Percentiles rank a stretch among this genome's conserved stretches.
phyloP scores from a whole-genome alignment of 1,140 invertebrate genomes.

The Drosophila nannoptera region DNA sequence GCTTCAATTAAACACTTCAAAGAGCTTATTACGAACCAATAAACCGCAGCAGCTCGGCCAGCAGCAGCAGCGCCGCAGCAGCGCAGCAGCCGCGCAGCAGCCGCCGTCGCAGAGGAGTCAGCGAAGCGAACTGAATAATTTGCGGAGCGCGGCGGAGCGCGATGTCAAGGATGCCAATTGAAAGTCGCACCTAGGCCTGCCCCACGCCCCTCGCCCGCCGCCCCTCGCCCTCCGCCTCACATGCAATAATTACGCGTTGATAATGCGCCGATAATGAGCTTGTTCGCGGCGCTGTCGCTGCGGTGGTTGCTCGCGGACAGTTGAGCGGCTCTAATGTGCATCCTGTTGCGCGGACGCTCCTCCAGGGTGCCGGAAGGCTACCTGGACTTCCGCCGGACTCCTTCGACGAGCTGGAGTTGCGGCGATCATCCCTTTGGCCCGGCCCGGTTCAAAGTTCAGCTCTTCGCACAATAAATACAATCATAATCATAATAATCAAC shows the following conservation, averaged over 20 bases:
- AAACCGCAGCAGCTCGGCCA: slow-evolving; percentile 60
- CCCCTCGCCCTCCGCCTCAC: slow-evolving; percentile 50
- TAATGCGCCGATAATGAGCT: slow-evolving; percentile 49
- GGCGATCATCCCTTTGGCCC: slow-evolving; percentile 14
- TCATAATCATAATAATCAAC: slow-evolving; percentile 22
- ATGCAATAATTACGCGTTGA: slow-evolving; percentile 72
- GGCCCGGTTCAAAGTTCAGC: slow-evolving; percentile 48
- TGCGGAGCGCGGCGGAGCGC: slow-evolving; percentile 10
- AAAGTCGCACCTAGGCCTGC: not conserved
- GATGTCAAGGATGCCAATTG: slow-evolving; percentile 30
- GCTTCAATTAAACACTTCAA: slow-evolving; percentile 77
- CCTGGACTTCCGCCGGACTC: slow-evolving; percentile 65
- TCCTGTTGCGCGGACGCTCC: slow-evolving; percentile 56
- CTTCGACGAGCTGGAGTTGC: not conserved
- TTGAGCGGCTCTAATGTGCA: slow-evolving; percentile 68
- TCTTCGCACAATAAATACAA: slow-evolving; percentile 48
- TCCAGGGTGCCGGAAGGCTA: slow-evolving; percentile 53
- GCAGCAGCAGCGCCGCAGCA: slow-evolving; percentile 43
- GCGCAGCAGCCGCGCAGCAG: slow-evolving; percentile 31
- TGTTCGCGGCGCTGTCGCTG: not conserved
- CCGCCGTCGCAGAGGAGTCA: slow-evolving; percentile 26
- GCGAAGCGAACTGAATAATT: slow-evolving; percentile 39
- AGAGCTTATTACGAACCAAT: slow-evolving; percentile 77
- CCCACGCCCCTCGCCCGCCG: not conserved
- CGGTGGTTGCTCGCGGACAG: slow-evolving; percentile 27